These are phyloP conservation scores for Periophthalmodon schlosseri DNA, from an alignment of 2,113 vertebrate genomes.

Conservation along the genomic window DNA sequence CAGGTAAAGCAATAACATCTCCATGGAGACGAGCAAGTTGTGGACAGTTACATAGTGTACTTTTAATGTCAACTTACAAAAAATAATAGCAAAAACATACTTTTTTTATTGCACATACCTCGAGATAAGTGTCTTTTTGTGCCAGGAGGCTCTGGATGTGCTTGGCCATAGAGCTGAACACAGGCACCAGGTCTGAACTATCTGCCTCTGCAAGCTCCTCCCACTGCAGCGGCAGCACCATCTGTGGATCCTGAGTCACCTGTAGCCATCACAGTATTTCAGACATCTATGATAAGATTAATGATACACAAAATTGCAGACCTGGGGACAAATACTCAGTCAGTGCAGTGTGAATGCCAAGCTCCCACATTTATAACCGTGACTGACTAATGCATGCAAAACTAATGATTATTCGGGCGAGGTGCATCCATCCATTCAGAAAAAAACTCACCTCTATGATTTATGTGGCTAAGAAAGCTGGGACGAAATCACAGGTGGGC, in stretches of 20 bases:
- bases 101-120: slow-evolving; percentile 69
- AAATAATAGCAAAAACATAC: no score
- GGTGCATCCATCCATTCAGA: slow-evolving; percentile 42
- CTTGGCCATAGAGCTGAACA: slow-evolving; percentile 76
- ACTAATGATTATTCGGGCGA: slow-evolving; percentile 50
- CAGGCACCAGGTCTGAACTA: slow-evolving; percentile 68
- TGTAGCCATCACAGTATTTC: slow-evolving; percentile 58
- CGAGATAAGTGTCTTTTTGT: slow-evolving; percentile 82
- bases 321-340: slow-evolving; percentile 20
- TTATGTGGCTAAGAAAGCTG: slow-evolving; percentile 50
- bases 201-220: slow-evolving; percentile 75
- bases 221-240: slow-evolving; percentile 80
- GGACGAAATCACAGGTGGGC: slow-evolving; percentile 44
- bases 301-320: slow-evolving; percentile 22
- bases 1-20: no score
- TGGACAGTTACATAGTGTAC: background rate
- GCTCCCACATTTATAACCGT: slow-evolving; percentile 26
- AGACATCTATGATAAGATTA: slow-evolving; percentile 29
- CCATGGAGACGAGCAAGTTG: no score
- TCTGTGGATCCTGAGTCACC: slow-evolving; percentile 83
- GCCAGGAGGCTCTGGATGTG: slow-evolving; percentile 76
- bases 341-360: slow-evolving; percentile 34
- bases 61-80: no score
- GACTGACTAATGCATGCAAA: slow-evolving; percentile 44
- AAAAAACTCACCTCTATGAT: slow-evolving; percentile 52